A percentile compares a stretch with the other conserved stretches of the same genome.
Conservation (phyloP, 2,888 invertebrate genomes). For the Amblyjoppa fuscipennis region DNA sequence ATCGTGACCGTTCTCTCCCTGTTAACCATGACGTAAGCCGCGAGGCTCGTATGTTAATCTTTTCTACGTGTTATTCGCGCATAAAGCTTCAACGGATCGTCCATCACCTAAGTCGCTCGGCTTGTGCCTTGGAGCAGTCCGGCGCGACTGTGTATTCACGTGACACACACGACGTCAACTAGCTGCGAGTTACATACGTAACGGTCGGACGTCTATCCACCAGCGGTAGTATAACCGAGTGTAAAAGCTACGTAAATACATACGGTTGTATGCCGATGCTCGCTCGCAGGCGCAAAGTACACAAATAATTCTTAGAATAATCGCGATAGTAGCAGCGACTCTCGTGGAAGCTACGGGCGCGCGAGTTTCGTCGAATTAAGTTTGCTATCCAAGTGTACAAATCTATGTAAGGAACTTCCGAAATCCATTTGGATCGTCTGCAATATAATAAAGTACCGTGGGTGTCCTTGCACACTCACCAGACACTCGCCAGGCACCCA, state of each 20-base stretch:
- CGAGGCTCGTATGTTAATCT: constrained; percentile 71
- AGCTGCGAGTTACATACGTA: constrained; percentile 50
- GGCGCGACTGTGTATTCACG: constrained; percentile 23
- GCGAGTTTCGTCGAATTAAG: constrained; percentile 23
- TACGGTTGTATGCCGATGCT: constrained; percentile 6
- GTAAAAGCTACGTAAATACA: constrained; percentile 48
- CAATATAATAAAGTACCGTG: background rate
- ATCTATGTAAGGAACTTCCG: background rate
- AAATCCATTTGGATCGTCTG: background rate
- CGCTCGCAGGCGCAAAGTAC: constrained; percentile 30
- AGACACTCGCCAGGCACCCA: too few relatives aligned
- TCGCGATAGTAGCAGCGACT: constrained; percentile 20
- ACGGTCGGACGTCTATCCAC: constrained; percentile 45
- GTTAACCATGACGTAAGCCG: constrained; percentile 73
- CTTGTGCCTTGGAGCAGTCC: constrained; percentile 23
- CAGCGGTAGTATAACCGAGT: constrained; percentile 15
- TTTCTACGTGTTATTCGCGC: constrained; percentile 57
- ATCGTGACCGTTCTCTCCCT: constrained; percentile 62
- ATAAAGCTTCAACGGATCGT: constrained; percentile 55
- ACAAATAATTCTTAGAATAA: constrained; percentile 58
- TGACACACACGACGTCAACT: constrained; percentile 61
- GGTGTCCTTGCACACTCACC: background rate
- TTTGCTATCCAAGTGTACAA: constrained; percentile 23
- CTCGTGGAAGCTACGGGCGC: background rate
- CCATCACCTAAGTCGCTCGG: constrained; percentile 59